Evolutionary conservation across 2,888 invertebrate species (phyloP), one percentile per base, ranked within the genome.

Genomic region (Xylota segnis): DNA sequence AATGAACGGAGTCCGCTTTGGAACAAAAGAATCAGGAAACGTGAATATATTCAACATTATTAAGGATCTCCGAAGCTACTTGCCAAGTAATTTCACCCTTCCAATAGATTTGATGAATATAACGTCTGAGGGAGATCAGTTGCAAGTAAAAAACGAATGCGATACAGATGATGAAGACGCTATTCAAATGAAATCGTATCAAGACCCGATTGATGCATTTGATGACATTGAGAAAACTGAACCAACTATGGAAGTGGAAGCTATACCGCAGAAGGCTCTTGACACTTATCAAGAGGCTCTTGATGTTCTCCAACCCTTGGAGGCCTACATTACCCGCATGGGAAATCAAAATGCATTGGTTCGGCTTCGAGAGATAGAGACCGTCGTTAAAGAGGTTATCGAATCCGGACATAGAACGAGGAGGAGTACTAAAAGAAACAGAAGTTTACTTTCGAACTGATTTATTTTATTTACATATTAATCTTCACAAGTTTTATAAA

Each of bases 251-350:
- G 4, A 18, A 18, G 40, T 12, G 6, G 59, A 68, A 18, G 37
- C 29, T 18, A 23, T 34, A 5, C 37, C 66, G 16, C 6, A 4
- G 0, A 9, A 75, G 34, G 16, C 77, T 9, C 37, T 91, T 4
- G 89, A 90, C 9, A 89, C 89, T 56, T 91, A 91, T 66, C 88
- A 89, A 3, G 90, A 91, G 32, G 91, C 91, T 0, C 65, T 91
- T 16, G 90, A 90, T n/a, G 88, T 91, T 45, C 83, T 91, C 0
- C 90, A 90, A 23, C 91, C 92, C 0, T 65, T 91, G 37, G 91
- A 90, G 65, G 90, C 90, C 4, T 91, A 81, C n/a, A 65, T 82
- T 5, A 34, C 3, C 16, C 58, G 66, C 0, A 54, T 10, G 5
- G 65, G 66, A 7, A 82, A 86, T 16, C 1, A 61, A n/a, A 58